Percentiles rank a stretch among this genome's conserved stretches.
phyloP scores from a whole-genome alignment of 2,797 vertebrate genomes.

The Anomalospiza imberbis region DNA sequence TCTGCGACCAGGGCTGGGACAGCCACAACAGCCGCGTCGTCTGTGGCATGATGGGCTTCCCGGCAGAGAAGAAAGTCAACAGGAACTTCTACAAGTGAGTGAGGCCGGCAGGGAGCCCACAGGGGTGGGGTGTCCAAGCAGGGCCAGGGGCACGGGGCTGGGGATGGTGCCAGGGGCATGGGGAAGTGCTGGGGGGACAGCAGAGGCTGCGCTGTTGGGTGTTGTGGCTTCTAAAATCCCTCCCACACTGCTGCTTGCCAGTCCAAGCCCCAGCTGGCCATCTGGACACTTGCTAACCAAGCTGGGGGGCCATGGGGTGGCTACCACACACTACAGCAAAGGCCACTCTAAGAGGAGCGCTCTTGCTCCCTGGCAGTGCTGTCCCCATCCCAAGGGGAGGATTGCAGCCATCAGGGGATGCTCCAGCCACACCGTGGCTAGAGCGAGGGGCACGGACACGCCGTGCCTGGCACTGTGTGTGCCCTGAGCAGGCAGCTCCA shows the following conservation, averaged over 20 bases:
- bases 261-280: background rate
- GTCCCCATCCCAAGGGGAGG: accelerated
- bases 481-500: slow-evolving; percentile 12
- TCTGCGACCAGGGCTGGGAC: slow-evolving; percentile 90
- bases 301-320: accelerated
- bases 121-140: too few species aligned
- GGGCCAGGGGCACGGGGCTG: background rate
- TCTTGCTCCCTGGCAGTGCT: background rate
- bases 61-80: slow-evolving; percentile 89
- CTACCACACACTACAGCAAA: background rate
- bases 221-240: background rate
- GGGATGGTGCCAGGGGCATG: too few species aligned
- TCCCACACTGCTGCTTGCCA: background rate
- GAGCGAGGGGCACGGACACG: accelerated
- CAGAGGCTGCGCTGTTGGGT: background rate
- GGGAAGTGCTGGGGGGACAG: background rate
- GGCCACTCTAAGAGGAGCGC: background rate
- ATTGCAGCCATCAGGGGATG: background rate
- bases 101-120: accelerated
- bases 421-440: background rate
- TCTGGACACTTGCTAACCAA: background rate
- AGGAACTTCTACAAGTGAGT: slow-evolving; percentile 94
- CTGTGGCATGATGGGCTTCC: slow-evolving; percentile 97
- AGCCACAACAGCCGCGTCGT: slow-evolving; percentile 86
- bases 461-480: accelerated